Conservation (phyloP, 2,797 vertebrate genomes). For the Xiphophorus birchmanni region DNA sequence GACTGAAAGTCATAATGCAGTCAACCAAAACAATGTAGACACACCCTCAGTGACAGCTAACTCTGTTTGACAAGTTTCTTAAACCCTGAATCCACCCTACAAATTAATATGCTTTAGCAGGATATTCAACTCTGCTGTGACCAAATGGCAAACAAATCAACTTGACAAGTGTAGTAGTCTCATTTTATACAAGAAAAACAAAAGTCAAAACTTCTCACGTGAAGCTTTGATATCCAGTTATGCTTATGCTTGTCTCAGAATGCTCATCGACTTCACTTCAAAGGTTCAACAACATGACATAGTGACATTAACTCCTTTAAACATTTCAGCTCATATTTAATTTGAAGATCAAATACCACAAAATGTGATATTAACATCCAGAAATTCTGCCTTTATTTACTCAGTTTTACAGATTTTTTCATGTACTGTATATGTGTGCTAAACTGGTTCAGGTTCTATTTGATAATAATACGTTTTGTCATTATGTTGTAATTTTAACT, state of each 20-base stretch:
- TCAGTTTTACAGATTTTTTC: background rate
- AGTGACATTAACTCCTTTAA: background rate
- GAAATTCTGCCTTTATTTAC: background rate
- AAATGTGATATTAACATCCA: background rate
- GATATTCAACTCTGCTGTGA: constrained; percentile 5
- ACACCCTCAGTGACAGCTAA: background rate
- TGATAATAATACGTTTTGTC: background rate
- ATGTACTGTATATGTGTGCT: background rate
- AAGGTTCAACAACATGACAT: background rate
- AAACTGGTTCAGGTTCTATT: background rate
- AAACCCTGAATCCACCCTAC: background rate
- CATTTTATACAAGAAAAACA: background rate
- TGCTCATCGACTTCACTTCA: background rate
- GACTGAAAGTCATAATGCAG: background rate
- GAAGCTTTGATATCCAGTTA: background rate
- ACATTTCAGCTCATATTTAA: background rate
- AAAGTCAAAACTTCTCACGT: background rate
- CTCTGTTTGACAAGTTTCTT: background rate
- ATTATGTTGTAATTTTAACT: background rate
- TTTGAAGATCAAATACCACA: background rate
- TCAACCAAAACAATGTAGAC: constrained; percentile 6
- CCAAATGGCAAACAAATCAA: background rate
- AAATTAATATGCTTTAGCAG: background rate
- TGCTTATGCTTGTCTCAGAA: background rate
- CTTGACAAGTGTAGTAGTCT: background rate